These are phyloP conservation scores for Meandrusa payeni DNA, from an alignment of 2,888 invertebrate species.

Conservation along the genomic window DNA sequence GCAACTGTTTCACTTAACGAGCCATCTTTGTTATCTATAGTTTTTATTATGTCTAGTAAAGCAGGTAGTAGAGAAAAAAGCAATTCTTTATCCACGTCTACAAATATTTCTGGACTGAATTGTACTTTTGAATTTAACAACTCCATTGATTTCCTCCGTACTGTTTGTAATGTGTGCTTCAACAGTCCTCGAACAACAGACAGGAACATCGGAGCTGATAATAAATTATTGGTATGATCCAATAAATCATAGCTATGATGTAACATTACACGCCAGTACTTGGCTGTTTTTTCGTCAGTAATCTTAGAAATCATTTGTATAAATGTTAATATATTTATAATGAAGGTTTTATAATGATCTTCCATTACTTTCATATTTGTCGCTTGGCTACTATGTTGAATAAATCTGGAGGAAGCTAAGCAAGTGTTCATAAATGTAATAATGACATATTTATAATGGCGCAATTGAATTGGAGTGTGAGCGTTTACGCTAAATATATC, in stretches of 20 bases:
- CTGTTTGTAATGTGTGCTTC: slow-evolving; percentile 84
- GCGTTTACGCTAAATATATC: slow-evolving; percentile 83
- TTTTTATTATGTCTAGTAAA: slow-evolving; percentile 81
- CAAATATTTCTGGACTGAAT: slow-evolving; percentile 82
- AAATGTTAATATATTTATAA: slow-evolving; percentile 84
- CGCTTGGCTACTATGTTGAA: slow-evolving; percentile 82
- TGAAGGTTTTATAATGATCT: slow-evolving; percentile 83
- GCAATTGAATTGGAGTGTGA: slow-evolving; percentile 86
- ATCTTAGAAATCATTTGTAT: slow-evolving; percentile 84
- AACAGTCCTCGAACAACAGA: slow-evolving; percentile 87
- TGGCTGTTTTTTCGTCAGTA: slow-evolving; percentile 82
- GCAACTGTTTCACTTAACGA: slow-evolving; percentile 45
- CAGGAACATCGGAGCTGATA: slow-evolving; percentile 90
- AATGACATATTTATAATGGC: slow-evolving; percentile 91
- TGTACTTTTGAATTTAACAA: slow-evolving; percentile 91
- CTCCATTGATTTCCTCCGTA: slow-evolving; percentile 91
- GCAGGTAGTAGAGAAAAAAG: slow-evolving; percentile 82
- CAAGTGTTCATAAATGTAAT: slow-evolving; percentile 87
- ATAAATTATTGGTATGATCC: slow-evolving; percentile 88
- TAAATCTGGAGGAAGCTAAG: slow-evolving; percentile 84
- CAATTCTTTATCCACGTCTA: slow-evolving; percentile 68
- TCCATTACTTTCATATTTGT: slow-evolving; percentile 76
- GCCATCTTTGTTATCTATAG: slow-evolving; percentile 64
- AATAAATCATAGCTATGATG: slow-evolving; percentile 89
- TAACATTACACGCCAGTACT: slow-evolving; percentile 91